Base-by-base conservation (phyloP, 2,888 invertebrate genomes). In the Apotomis capreana region DNA sequence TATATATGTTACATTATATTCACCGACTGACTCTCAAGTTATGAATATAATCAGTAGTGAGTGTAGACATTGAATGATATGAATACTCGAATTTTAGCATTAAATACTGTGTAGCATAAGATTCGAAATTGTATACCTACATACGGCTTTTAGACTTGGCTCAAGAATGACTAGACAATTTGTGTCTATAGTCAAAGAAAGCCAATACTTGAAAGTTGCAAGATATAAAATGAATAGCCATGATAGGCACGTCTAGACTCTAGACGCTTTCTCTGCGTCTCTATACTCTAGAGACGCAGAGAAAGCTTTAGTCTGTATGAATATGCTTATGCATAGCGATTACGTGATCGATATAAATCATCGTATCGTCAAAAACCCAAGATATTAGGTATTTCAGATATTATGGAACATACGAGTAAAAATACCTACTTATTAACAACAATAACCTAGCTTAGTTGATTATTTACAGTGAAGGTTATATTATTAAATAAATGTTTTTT, bases 241-340 rank as follows among this genome's bases (percentile, higher is more conserved):
- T 49, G 10, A 49, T 40, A 49, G 49, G 3, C 49, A 49, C 49
- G 49, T 49, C 3, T 2, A 40, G 5, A 40, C 4, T 58, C n/a
- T 10, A 40, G 44, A 9, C 10, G 49, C 8, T 36, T 44, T 55
- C 55, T n/a, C n/a, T n/a, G n/a, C n/a, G n/a, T n/a, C n/a, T n/a
- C n/a, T n/a, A n/a, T n/a, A n/a, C n/a, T n/a, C n/a, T n/a, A 12
- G 55, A 55, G 64, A 15, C 26, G 64, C 55, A 65, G 64, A 65
- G 64, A 65, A 65, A 65, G 64, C 40, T 4, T 26, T 3, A 40
- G 10, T 44, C 54, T 55, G 44, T 46, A 55, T 44, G 64, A 64
- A 10, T 52, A 9, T 54, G 40, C 37, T 40, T 26, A 2, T 26
- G 26, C 26, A 26, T 10, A 57, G 36, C 26, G 46, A 55, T 65